phyloP scores from a whole-genome alignment of 2,113 vertebrate species.

The Nibea albiflora region DNA sequence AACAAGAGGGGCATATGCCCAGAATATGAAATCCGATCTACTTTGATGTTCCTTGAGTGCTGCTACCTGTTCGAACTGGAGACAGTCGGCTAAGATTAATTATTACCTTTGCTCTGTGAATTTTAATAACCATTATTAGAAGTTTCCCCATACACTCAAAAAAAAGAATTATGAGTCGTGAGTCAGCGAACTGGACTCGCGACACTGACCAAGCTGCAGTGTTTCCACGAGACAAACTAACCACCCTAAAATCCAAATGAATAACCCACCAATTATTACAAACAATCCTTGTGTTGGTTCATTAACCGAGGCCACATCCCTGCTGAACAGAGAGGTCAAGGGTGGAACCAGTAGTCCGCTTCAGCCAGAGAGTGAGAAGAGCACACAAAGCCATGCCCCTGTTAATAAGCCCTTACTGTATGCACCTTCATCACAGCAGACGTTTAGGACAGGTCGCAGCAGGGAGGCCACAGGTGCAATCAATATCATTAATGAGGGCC shows the following conservation, averaged over 20 bases:
- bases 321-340: not conserved
- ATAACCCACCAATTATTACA: not conserved
- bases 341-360: not conserved
- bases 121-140: constrained; percentile 16
- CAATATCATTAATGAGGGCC: not conserved
- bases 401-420: not conserved
- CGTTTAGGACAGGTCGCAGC: not conserved
- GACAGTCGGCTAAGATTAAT: constrained; percentile 30
- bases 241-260: not conserved
- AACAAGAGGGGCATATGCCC: constrained; percentile 5
- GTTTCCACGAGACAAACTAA: not conserved
- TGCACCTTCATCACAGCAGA: not conserved
- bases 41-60: constrained; percentile 41
- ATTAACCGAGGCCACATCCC: not conserved
- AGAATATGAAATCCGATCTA: constrained; percentile 51
- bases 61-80: constrained; percentile 34
- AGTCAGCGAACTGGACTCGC: not conserved
- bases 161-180: not conserved
- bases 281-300: not conserved
- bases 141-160: not conserved
- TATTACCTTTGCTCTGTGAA: constrained; percentile 24
- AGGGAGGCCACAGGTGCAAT: not conserved
- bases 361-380: not conserved
- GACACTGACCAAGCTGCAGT: not conserved
- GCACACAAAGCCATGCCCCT: not conserved